These are phyloP conservation scores for Epizoanthus stellaris DNA, from an alignment of 92 coral and sea anemone genomes.

Conservation along the genomic window DNA sequence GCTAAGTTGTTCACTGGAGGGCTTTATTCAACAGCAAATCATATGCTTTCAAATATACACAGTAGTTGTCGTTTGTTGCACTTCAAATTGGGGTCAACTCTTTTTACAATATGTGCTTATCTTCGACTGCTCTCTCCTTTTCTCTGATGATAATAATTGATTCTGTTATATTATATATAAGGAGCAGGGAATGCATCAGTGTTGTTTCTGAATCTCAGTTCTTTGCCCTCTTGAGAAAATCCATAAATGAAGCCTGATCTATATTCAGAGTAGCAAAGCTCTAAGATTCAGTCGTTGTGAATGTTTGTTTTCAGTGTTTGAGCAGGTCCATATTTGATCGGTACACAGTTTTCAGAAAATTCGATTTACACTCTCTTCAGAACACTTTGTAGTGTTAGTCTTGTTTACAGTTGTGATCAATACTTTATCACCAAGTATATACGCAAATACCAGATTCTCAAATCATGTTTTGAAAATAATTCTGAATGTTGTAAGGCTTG, in stretches of 20 bases:
- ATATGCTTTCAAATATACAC: conserved; percentile 33
- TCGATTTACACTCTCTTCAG: conserved; percentile 20
- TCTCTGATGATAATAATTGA: conserved; percentile 68
- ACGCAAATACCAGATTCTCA: no score
- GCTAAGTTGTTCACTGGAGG: conserved; percentile 28
- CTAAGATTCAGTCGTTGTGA: conserved; percentile 20
- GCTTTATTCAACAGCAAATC: conserved; percentile 44
- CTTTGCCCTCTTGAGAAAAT: conserved; percentile 24
- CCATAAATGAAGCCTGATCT: conserved; percentile 9
- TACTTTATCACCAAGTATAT: no score
- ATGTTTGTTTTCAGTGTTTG: conserved; percentile 7
- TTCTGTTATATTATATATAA: conserved; percentile 64
- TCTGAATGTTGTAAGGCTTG: no score
- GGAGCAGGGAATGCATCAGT: conserved; percentile 27
- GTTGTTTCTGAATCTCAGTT: conserved; percentile 21
- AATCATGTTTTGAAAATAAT: no score
- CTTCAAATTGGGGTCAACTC: conserved; percentile 67
- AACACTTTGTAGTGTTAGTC: no score
- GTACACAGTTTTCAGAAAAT: conserved; percentile 18
- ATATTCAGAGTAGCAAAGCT: not conserved
- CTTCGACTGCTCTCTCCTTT: conserved; percentile 51
- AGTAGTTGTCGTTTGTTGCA: conserved; percentile 13
- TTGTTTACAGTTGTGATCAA: no score
- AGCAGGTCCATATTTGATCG: not conserved
- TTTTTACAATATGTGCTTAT: conserved; percentile 54